These are phyloP conservation scores for Sipha maydis DNA, from an alignment of 2,888 invertebrate species.

Conservation along the genomic window DNA sequence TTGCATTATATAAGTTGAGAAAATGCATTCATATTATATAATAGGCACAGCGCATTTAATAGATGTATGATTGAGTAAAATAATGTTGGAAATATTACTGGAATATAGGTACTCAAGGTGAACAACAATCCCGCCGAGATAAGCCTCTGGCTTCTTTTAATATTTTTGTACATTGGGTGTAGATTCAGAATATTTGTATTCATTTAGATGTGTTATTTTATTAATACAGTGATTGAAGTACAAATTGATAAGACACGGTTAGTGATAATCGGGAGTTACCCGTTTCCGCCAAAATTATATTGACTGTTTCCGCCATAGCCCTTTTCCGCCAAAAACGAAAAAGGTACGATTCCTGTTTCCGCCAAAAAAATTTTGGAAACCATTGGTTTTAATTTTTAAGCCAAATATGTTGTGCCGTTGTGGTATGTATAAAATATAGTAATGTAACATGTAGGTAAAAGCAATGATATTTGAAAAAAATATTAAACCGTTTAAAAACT, in stretches of 20 bases:
- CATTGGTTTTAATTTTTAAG: too few species aligned
- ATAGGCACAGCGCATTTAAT: background rate
- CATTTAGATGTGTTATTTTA: background rate
- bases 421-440: too few species aligned
- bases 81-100: constrained; percentile 14
- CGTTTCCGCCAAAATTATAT: too few species aligned
- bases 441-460: too few species aligned
- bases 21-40: background rate
- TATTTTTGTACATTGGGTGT: constrained; percentile 16
- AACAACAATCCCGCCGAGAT: constrained; percentile 37
- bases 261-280: too few species aligned
- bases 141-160: constrained; percentile 18
- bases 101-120: constrained; percentile 31
- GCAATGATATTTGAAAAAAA: too few species aligned
- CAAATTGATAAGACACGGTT: background rate
- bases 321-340: too few species aligned
- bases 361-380: too few species aligned
- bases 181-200: constrained; percentile 11
- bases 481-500: too few species aligned
- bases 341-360: too few species aligned
- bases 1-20: background rate
- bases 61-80: background rate
- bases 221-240: background rate
- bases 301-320: too few species aligned
- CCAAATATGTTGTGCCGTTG: too few species aligned